These are phyloP conservation scores for Chiridota heheva DNA, from an alignment of 35 echinoderm and acorn worm species.

Conservation along the genomic window DNA sequence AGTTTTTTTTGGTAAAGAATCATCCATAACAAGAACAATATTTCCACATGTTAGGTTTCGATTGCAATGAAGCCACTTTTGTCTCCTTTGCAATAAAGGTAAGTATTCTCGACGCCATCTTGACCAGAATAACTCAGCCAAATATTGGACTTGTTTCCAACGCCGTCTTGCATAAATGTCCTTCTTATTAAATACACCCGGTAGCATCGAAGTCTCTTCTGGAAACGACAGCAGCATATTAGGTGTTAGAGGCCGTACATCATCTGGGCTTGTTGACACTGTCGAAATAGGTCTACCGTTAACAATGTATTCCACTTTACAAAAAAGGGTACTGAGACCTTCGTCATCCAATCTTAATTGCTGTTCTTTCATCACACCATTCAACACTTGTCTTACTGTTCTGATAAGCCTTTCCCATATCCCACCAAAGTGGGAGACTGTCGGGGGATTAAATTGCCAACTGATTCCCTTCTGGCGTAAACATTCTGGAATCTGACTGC, in stretches of 20 bases:
- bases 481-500: neutral
- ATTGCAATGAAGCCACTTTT: constrained; percentile 25
- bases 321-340: neutral
- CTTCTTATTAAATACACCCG: constrained; percentile 15
- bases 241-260: constrained; percentile 48
- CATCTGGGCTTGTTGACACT: constrained; percentile 41
- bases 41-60: constrained; percentile 29
- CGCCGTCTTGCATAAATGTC: constrained; percentile 40
- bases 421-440: constrained; percentile 48
- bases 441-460: constrained; percentile 56
- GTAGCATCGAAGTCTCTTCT: neutral
- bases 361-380: constrained; percentile 24
- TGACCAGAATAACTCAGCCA: constrained; percentile 25
- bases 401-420: constrained; percentile 53
- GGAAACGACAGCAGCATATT: constrained; percentile 42
- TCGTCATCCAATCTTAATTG: constrained; percentile 8
- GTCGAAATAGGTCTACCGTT: constrained; percentile 52
- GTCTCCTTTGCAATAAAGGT: constrained; percentile 14
- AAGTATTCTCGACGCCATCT: constrained; percentile 42
- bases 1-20: constrained; percentile 40
- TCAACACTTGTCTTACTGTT: constrained; percentile 49
- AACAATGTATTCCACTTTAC: neutral
- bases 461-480: constrained; percentile 16
- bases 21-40: constrained; percentile 19
- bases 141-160: constrained; percentile 35